Percentiles rank a stretch among this genome's conserved stretches.
phyloP scores from a whole-genome alignment of 2,888 invertebrate species.

The Drosophila pseudotakahashii region DNA sequence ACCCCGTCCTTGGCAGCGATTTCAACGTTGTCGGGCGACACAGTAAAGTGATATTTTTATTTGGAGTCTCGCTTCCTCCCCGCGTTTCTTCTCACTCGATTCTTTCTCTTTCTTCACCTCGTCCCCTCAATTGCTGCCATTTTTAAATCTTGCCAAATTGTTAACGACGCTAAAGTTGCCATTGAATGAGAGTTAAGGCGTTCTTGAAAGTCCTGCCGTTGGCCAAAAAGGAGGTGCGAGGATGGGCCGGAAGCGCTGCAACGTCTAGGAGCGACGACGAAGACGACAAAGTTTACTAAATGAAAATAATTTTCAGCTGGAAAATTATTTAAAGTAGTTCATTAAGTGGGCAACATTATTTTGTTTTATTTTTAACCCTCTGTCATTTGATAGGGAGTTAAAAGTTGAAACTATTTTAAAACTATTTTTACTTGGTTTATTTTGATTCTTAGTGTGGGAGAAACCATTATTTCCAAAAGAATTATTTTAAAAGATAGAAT shows the following conservation, averaged over 20 bases:
- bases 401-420: slow-evolving; percentile 59
- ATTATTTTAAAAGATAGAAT: too few species aligned
- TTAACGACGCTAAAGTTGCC: slow-evolving; percentile 78
- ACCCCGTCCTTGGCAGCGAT: slow-evolving; percentile 77
- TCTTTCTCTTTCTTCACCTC: slow-evolving; percentile 22
- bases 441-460: background rate
- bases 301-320: slow-evolving; percentile 76
- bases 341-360: slow-evolving; percentile 65
- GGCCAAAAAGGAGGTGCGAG: slow-evolving; percentile 1
- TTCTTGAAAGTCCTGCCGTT: slow-evolving; percentile 19
- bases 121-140: slow-evolving; percentile 53
- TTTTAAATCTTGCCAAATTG: slow-evolving; percentile 80
- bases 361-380: slow-evolving; percentile 38
- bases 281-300: slow-evolving; percentile 71
- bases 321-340: slow-evolving; percentile 79
- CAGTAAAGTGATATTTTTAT: slow-evolving; percentile 79
- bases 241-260: background rate
- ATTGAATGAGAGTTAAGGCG: slow-evolving; percentile 53
- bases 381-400: slow-evolving; percentile 2
- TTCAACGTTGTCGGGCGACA: slow-evolving; percentile 62
- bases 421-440: slow-evolving; percentile 40
- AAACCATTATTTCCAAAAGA: background rate
- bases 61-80: slow-evolving; percentile 39
- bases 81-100: slow-evolving; percentile 3
- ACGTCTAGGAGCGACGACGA: slow-evolving; percentile 3